Base-by-base conservation (phyloP, 2,888 invertebrate genomes). In the Caradrina kadenii region DNA sequence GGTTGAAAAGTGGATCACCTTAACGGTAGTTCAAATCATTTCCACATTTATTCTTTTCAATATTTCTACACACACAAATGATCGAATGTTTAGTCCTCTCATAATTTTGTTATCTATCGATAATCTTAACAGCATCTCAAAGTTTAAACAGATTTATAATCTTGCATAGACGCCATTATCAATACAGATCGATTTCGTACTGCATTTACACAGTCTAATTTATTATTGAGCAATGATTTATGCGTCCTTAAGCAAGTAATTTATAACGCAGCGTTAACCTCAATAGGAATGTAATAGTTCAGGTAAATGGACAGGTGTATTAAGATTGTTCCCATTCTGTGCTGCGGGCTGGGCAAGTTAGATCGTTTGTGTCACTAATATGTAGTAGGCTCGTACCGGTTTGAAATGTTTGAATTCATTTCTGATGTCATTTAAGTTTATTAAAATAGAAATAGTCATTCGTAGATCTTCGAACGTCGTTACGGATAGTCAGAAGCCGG, bases 271-370 rank as follows among this genome's bases (percentile, higher is more conserved):
- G 66, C 55, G 53, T 48, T 74, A 62, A 49, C 50, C 42, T 67
- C 50, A 22, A 63, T 73, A 62, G 21, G 35, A 60, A 52, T 48
- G 42, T 60, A 58, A 42, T 10, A 19, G 49, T 8, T 49, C 54
- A 63, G 52, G 60, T 72, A 58, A 61, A 69, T n/a, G 19, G 63
- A 63, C 80, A 79, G 68, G 63, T 76, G 72, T 63, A 79, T 66
- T 79, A 54, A 71, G 49, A 56, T 59, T 58, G 69, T 66, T 69
- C 65, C 65, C 63, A 72, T 72, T 80, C 52, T 52, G 4, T 13
- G 15, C 49, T 15, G 62, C 65, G 26, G 71, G 59, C 49, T 69
- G 78, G 73, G 67, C 48, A 21, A 49, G 50, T 21, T 53, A 22
- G 15, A 60, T 22, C 11, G 35, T 77, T 66, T 63, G 60, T 71